phyloP scores from a whole-genome alignment of 2,113 vertebrate species.

The Sorex araneus region DNA sequence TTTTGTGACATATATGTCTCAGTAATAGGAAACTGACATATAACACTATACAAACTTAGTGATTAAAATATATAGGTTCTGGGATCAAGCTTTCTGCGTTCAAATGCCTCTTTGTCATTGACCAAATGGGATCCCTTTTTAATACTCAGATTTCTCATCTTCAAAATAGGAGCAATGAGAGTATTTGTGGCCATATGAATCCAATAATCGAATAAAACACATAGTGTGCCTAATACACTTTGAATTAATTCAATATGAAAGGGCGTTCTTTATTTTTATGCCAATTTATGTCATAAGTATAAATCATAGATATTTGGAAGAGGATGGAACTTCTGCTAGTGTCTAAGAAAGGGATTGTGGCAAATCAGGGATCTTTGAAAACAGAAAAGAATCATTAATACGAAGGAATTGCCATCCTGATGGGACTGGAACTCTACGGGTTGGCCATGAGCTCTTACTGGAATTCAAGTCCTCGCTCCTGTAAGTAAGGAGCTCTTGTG shows the following conservation, averaged over 20 bases:
- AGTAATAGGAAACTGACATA: conserved; percentile 40
- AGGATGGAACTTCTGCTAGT: background rate
- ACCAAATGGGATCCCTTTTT: background rate
- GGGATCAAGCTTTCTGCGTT: background rate
- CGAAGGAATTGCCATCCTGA: conserved; percentile 81
- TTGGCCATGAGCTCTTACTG: conserved; percentile 60
- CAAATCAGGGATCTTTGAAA: background rate
- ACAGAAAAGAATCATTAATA: conserved; percentile 75
- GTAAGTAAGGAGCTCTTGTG: conserved; percentile 72
- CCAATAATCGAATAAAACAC: conserved; percentile 32
- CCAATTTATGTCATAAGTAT: background rate
- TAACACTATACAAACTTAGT: background rate
- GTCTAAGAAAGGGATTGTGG: background rate
- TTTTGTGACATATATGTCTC: background rate
- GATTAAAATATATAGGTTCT: background rate
- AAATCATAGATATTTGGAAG: conserved; percentile 1
- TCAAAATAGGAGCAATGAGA: background rate
- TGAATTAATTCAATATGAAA: background rate
- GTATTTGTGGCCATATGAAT: conserved; percentile 26
- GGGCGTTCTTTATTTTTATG: background rate
- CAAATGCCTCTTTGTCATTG: conserved; percentile 20
- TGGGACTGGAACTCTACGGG: conserved; percentile 81
- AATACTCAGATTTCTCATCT: conserved; percentile 16
- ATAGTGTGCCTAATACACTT: background rate
- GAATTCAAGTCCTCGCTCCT: conserved; percentile 76